Base-by-base conservation (phyloP, 2,888 invertebrate species). In the Rotaria socialis region DNA sequence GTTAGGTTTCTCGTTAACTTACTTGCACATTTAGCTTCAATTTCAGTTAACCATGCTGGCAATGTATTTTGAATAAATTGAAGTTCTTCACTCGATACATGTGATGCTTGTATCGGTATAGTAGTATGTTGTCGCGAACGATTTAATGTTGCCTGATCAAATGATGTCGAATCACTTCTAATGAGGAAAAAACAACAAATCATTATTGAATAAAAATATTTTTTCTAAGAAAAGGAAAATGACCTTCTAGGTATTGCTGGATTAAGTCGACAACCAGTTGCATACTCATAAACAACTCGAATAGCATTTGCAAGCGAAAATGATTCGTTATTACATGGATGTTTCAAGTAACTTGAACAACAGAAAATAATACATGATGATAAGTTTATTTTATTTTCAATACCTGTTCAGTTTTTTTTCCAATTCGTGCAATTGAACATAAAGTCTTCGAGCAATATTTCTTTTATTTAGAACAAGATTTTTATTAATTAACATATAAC, bases 401-500 rank as follows among this genome's bases (percentile, higher is more conserved):
- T 80, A 80, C 80, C 80, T 91, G 87, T 92, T 90, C 87, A 92
- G 88, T 88, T 89, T 90, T 47, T 88, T 87, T 87, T 90, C 90
- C 56, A 91, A 89, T 50, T 88, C 87, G 24, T 88, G 89, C 86
- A 91, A 88, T 87, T 90, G 89, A 86, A 90, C 90, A 88, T 90
- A 90, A 85, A 92, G 88, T 86, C 89, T 89, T 85, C 90, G 90
- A 35, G 91, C 90, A 87, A 90, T 88, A 86, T 91, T 90, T 88
- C 92, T 88, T 87, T 91, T 90, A 56, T 89, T 88, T 85, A 90
- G 88, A 2, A 91, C 91, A 35, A 90, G 89, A 56, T 89, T 86
- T 88, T 91, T 91, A 88, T 92, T 92, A 35, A 88, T 88, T 85
- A 91, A 91, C 90, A 92, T 89, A 88, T 92, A 91, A 90, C 92